These are phyloP conservation scores for Notamacropus eugenii DNA, from an alignment of 2,797 vertebrate species.

Conservation along the genomic window DNA sequence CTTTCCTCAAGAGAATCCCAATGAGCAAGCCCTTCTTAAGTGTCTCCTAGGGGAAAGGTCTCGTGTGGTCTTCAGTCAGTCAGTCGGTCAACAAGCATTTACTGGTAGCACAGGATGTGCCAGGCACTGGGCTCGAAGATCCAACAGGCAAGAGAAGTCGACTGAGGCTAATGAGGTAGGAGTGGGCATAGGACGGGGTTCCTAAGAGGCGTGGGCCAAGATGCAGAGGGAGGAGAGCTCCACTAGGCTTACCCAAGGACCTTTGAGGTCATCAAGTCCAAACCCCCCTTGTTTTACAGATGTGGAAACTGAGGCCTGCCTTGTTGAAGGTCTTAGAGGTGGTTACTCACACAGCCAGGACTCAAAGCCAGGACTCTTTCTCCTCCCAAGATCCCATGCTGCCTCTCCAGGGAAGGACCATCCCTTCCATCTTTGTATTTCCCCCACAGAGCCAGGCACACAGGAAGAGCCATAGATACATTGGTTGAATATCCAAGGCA, in stretches of 20 bases:
- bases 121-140: background rate
- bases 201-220: background rate
- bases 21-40: background rate
- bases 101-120: background rate
- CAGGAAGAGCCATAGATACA: background rate
- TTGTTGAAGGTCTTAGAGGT: background rate
- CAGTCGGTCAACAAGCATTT: background rate
- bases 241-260: background rate
- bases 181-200: background rate
- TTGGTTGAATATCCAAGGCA: background rate
- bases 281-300: background rate
- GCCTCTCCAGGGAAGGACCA: background rate
- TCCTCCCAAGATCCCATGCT: background rate
- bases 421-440: background rate
- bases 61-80: background rate
- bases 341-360: background rate
- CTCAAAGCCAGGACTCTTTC: background rate
- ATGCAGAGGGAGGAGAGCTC: background rate
- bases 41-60: background rate
- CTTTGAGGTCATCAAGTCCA: background rate
- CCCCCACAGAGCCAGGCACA: background rate
- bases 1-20: background rate
- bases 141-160: background rate
- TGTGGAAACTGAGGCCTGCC: background rate
- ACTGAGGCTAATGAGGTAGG: fast-evolving